These are phyloP conservation scores for Spinus olivaceus DNA, from an alignment of 2,797 vertebrate species.

Conservation along the genomic window DNA sequence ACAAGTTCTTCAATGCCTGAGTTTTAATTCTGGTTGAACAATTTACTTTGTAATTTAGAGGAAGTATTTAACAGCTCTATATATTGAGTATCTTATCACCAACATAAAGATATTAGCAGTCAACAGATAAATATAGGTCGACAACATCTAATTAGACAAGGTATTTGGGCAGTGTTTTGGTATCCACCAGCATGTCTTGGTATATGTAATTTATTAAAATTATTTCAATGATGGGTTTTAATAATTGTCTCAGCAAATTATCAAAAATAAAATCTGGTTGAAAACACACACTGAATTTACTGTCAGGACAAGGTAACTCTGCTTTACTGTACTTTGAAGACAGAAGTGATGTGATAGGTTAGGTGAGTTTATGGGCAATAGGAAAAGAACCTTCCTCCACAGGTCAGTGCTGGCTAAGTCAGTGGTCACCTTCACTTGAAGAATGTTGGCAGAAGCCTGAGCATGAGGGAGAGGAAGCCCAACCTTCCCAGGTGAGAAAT, in stretches of 20 bases:
- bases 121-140: not conserved
- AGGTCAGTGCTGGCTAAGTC: not conserved
- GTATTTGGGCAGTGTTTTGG: not conserved
- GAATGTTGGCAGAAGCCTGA: not conserved
- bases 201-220: not conserved
- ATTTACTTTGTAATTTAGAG: not conserved
- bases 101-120: not conserved
- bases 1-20: not conserved
- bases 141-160: not conserved
- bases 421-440: accelerated
- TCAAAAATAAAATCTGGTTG: not conserved
- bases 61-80: not conserved
- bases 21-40: not conserved
- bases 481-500: accelerated
- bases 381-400: not conserved
- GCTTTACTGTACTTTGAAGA: not conserved
- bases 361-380: too few species aligned
- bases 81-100: not conserved
- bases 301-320: not conserved
- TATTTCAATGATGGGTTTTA: not conserved
- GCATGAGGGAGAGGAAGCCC: not conserved
- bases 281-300: not conserved
- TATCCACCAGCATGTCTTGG: not conserved
- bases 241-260: not conserved
- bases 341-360: not conserved